Evolutionary conservation across 2,797 vertebrate species (phyloP), one percentile per base, ranked within the genome.

Genomic region (Argentina silus): DNA sequence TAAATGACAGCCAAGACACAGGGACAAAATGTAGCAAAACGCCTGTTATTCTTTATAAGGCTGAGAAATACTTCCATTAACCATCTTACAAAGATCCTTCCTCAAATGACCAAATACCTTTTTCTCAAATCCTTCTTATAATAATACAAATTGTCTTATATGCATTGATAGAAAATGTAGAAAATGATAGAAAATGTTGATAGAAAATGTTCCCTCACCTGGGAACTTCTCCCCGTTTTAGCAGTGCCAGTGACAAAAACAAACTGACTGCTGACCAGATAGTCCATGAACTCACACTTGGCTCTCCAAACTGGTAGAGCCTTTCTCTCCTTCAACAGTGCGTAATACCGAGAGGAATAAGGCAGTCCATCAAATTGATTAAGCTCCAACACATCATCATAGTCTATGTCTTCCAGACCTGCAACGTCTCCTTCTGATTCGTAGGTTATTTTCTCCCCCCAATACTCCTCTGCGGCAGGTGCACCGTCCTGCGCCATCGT

Each of bases 291-390:
- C 69, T 94, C 89, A 27, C 85, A 78, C 86, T 95, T 97, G 17
- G 90, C 90, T 79, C 89, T 93, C 96, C 96, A 98, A 69, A 96
- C 89, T 0, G 95, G 93, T 42, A 98, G 93, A 27, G 89, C 86
- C 64, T 95, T 94, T 81, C 96, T 94, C 84, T 97, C 95, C 75
- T 94, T 93, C 50, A 95, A 76, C n/a, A 98, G 87, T 74, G 91
- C 94, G n/a, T 98, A 98, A 75, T 96, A 98, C 57, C 95, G 94
- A 0, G 96, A 98, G 0, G 97, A 98, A 77, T 95, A 96, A 0
- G 96, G 96, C 85, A 99, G 86, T 9, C 96, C 96, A 44, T 99
- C 97, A 48, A 98, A 99, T 74, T 95, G 95, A 87, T 97, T 98
- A 15, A 98, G 91, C 80, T 98, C 95, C 83, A 99, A 91, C 68